Conservation (phyloP, 2,888 invertebrate species). For the Azorinus chamasolen region DNA sequence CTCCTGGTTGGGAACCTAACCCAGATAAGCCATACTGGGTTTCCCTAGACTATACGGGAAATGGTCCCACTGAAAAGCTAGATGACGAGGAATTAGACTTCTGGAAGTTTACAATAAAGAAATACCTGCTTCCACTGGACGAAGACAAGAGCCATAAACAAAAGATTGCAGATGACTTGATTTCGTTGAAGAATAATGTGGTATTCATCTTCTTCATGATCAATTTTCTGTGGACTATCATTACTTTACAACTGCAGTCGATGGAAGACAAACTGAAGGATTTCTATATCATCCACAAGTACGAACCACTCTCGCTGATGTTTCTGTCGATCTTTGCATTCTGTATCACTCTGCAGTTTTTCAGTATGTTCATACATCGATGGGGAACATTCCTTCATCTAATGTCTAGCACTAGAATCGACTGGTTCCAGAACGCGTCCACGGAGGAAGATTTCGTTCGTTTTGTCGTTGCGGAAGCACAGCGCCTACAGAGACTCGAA, state of each 20-base stretch:
- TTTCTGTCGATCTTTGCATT: constrained; percentile 80
- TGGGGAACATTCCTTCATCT: constrained; percentile 83
- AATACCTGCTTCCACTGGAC: constrained; percentile 97
- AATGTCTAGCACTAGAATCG: constrained; percentile 81
- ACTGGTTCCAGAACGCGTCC: constrained; percentile 78
- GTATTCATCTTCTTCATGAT: constrained; percentile 91
- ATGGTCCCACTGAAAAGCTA: constrained; percentile 96
- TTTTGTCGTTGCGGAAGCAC: constrained; percentile 80
- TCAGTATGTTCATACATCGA: constrained; percentile 81
- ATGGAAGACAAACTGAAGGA: constrained; percentile 90
- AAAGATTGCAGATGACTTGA: constrained; percentile 77
- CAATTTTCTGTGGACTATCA: constrained; percentile 99
- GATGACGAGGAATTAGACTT: constrained; percentile 93
- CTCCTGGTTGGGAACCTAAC: constrained; percentile 89
- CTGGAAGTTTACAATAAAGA: constrained; percentile 97
- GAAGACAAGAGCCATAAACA: constrained; percentile 91
- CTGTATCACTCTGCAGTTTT: constrained; percentile 77
- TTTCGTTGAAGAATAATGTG: constrained; percentile 79
- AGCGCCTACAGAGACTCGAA: constrained; percentile 77
- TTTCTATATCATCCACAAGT: constrained; percentile 80
- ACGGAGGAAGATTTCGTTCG: constrained; percentile 81
- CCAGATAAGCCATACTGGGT: constrained; percentile 97
- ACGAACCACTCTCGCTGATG: constrained; percentile 79
- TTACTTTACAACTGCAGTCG: constrained; percentile 99
- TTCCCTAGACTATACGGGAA: constrained; percentile 94